These are phyloP conservation scores for Pedionomus torquatus DNA, from an alignment of 2,113 vertebrate genomes.

Conservation along the genomic window DNA sequence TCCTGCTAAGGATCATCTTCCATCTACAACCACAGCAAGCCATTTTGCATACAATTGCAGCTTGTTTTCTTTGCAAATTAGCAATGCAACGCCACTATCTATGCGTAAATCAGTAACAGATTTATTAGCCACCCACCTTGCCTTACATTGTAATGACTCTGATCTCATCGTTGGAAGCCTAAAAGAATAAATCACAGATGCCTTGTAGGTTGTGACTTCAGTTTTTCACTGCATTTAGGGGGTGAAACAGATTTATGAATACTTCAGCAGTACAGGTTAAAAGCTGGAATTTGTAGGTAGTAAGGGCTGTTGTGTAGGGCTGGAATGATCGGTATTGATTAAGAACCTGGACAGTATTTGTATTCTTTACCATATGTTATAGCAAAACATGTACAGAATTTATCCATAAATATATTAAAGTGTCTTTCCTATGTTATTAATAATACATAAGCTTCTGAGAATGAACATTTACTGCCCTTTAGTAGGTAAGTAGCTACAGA, in stretches of 20 bases:
- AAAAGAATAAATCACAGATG: constrained; percentile 49
- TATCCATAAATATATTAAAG: not conserved
- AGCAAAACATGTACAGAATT: not conserved
- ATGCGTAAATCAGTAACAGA: constrained; percentile 10
- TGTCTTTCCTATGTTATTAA: not conserved
- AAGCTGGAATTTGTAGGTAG: constrained; percentile 15
- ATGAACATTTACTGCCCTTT: not conserved
- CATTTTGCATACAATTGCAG: not conserved
- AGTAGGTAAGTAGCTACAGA: not conserved
- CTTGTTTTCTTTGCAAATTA: constrained; percentile 28
- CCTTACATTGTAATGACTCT: constrained; percentile 30
- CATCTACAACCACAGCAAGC: not conserved
- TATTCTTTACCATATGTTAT: not conserved
- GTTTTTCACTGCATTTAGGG: constrained; percentile 10
- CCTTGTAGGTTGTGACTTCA: constrained; percentile 16
- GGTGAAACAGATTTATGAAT: constrained; percentile 55
- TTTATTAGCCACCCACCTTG: constrained; percentile 42
- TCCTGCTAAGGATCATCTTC: not conserved
- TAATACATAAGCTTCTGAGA: not conserved
- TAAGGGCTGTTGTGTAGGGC: not conserved
- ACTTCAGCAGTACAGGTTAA: not conserved
- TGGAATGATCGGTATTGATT: not conserved
- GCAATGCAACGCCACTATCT: not conserved
- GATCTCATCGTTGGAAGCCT: constrained; percentile 44
- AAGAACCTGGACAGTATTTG: not conserved